phyloP scores from a whole-genome alignment of 2,797 vertebrate genomes.

The Myotis pilosus region DNA sequence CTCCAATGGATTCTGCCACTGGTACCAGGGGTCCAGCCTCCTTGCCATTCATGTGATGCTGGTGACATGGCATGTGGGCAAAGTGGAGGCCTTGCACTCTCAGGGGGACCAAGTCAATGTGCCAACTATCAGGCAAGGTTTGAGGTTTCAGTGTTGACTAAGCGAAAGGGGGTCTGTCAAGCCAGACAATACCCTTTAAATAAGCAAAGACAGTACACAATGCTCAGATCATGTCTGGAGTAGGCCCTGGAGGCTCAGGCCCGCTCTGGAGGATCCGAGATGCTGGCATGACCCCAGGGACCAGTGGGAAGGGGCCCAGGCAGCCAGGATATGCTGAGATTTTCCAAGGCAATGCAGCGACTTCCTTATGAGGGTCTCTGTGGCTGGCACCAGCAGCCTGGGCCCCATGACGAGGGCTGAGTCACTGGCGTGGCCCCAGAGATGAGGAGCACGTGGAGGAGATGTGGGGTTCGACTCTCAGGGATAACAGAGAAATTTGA shows the following conservation, averaged over 20 bases:
- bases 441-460: not conserved
- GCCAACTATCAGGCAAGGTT: not conserved
- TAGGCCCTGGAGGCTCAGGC: too few relatives aligned
- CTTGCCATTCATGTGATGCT: not conserved
- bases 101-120: not conserved
- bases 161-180: not conserved
- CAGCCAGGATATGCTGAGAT: not conserved
- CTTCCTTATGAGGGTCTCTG: not conserved
- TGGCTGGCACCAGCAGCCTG: fast-evolving
- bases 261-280: not conserved
- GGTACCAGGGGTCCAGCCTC: not conserved
- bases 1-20: not conserved
- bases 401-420: not conserved
- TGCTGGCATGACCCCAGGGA: fast-evolving
- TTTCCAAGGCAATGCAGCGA: not conserved
- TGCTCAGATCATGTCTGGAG: not conserved
- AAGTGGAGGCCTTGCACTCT: not conserved
- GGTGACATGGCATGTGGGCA: not conserved
- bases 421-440: too few relatives aligned
- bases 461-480: fast-evolving
- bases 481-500: not conserved
- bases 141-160: not conserved
- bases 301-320: not conserved
- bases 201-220: not conserved
- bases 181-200: not conserved